Percentiles rank a stretch among this genome's conserved stretches.
phyloP scores from a whole-genome alignment of 2,797 vertebrate genomes.

The Helicolenus hilgendorfi region DNA sequence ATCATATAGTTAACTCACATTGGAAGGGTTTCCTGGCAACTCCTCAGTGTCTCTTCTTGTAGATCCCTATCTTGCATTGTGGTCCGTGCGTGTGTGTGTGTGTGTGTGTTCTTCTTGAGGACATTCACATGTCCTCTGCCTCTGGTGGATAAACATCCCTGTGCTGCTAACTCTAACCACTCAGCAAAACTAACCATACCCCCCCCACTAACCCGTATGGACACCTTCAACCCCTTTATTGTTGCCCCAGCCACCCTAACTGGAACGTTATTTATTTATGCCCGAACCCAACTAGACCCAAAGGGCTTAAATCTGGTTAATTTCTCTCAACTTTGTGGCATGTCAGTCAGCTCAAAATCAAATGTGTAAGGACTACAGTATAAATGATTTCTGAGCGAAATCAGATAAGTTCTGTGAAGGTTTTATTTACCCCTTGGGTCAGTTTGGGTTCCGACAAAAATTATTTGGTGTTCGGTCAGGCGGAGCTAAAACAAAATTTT shows the following conservation, averaged over 20 bases:
- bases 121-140: conserved; percentile 34
- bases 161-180: conserved; percentile 49
- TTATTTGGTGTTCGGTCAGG: background rate
- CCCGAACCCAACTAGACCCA: conserved; percentile 66
- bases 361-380: background rate
- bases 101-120: conserved; percentile 7
- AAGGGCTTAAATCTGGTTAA: conserved; percentile 14
- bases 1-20: background rate
- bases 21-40: background rate
- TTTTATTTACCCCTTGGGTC: conserved; percentile 38
- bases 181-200: conserved; percentile 16
- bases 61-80: conserved; percentile 29
- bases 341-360: background rate
- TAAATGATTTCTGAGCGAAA: background rate
- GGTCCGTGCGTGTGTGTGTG: conserved; percentile 26
- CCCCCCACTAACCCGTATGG: conserved; percentile 43
- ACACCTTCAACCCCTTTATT: conserved; percentile 5
- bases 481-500: background rate
- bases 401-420: background rate
- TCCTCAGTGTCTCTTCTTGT: conserved; percentile 45
- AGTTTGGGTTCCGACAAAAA: conserved; percentile 70
- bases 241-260: conserved; percentile 1
- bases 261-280: conserved; percentile 32
- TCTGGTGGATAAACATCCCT: conserved; percentile 39
- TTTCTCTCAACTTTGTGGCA: background rate